These are phyloP conservation scores for Diplogasteroides magnus DNA, from an alignment of 1,140 invertebrate species.

Conservation along the genomic window DNA sequence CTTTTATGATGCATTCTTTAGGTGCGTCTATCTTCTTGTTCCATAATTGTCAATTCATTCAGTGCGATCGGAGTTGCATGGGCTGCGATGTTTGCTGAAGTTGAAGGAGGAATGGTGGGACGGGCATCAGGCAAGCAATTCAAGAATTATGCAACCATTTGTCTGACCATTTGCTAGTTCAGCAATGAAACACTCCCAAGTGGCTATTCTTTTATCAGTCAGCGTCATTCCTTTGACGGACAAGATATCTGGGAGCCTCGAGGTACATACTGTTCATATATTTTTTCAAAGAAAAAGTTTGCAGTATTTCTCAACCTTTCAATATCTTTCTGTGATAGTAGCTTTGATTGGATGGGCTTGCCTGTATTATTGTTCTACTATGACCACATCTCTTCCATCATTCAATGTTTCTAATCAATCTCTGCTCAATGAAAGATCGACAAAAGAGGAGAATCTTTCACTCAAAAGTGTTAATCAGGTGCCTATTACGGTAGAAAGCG, in stretches of 20 bases:
- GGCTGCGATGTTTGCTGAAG: conserved; percentile 57
- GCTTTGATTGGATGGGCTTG: too few relatives aligned
- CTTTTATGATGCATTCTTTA: conserved; percentile 59
- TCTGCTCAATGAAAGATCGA: too few relatives aligned
- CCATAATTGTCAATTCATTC: conserved; percentile 23
- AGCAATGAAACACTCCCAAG: conserved; percentile 53
- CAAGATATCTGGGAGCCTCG: conserved; percentile 50
- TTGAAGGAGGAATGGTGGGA: not conserved
- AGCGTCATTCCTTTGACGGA: conserved; percentile 47
- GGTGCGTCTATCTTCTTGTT: conserved; percentile 46
- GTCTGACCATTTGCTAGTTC: conserved; percentile 33
- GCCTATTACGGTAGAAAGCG: too few relatives aligned
- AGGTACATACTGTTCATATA: too few relatives aligned
- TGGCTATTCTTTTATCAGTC: conserved; percentile 44
- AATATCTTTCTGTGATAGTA: too few relatives aligned
- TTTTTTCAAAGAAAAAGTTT: conserved; percentile 5
- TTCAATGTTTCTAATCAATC: too few relatives aligned
- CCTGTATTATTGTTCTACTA: too few relatives aligned
- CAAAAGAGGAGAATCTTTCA: too few relatives aligned
- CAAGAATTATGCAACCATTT: too few relatives aligned
- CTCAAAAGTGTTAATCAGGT: too few relatives aligned
- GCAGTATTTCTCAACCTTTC: too few relatives aligned
- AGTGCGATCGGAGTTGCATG: conserved; percentile 56
- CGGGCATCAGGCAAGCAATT: not conserved
- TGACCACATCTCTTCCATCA: too few relatives aligned